These are phyloP conservation scores for Sinopyrophorus schimmeli DNA, from an alignment of 2,888 invertebrate genomes.

Conservation along the genomic window DNA sequence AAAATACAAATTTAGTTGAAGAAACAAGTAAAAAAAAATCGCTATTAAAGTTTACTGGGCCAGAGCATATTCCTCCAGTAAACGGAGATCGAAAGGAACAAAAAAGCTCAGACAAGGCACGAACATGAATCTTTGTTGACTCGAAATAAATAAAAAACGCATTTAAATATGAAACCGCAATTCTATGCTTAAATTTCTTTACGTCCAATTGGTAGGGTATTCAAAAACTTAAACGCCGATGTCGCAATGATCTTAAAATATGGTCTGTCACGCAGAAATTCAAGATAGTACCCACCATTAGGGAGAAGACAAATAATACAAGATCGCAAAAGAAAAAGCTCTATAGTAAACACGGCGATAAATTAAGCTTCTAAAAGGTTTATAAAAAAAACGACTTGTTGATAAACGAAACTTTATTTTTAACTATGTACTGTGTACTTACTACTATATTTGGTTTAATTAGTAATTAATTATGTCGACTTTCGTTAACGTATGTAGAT, in stretches of 20 bases:
- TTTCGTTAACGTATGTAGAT: no score
- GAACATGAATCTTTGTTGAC: slow-evolving; percentile 17
- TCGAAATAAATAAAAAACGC: slow-evolving; percentile 35
- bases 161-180: slow-evolving; percentile 43
- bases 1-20: no score
- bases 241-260: slow-evolving; percentile 43
- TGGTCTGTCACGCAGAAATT: slow-evolving; percentile 45
- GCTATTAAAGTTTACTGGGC: slow-evolving; percentile 20
- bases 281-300: slow-evolving; percentile 46
- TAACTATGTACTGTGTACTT: no score
- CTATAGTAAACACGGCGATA: slow-evolving; percentile 25
- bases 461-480: no score
- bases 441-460: no score
- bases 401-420: no score
- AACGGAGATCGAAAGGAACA: slow-evolving; percentile 9
- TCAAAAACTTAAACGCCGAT: slow-evolving; percentile 28
- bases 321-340: slow-evolving; percentile 19
- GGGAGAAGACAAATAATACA: slow-evolving; percentile 34
- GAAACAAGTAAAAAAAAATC: background rate
- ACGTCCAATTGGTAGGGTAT: slow-evolving; percentile 10
- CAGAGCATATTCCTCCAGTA: slow-evolving; percentile 13
- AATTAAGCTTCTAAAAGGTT: slow-evolving; percentile 21
- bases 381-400: no score
- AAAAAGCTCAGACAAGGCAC: slow-evolving; percentile 2
- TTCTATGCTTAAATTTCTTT: slow-evolving; percentile 37